Evolutionary conservation across 2,113 vertebrate genomes (phyloP).

Genomic region (Cebus imitator): DNA sequence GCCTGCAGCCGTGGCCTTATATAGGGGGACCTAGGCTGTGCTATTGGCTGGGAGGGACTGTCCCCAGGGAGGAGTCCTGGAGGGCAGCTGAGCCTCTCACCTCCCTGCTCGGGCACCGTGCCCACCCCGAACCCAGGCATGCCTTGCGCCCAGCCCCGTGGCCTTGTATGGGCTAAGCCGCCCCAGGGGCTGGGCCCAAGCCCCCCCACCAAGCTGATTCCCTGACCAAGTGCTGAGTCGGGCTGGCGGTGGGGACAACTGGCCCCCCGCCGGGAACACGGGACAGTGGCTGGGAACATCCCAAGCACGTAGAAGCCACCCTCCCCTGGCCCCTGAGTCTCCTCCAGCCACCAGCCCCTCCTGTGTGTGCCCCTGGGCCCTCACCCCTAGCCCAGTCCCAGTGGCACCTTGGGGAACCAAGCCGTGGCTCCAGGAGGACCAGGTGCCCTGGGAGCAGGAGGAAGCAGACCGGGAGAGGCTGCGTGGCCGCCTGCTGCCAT

Average conservation of each 20-base stretch:
- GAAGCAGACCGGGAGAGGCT: neutral
- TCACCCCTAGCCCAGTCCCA: neutral
- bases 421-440: accelerated
- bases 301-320: neutral
- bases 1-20: slow-evolving; percentile 11
- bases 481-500: neutral
- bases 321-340: neutral
- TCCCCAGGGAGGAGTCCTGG: neutral
- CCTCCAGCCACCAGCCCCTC: neutral
- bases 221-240: slow-evolving; percentile 68
- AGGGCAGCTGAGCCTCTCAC: slow-evolving; percentile 32
- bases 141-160: slow-evolving; percentile 51
- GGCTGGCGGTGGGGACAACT: slow-evolving; percentile 22
- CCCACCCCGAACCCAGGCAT: slow-evolving; percentile 47
- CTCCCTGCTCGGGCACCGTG: neutral
- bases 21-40: slow-evolving; percentile 12
- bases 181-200: neutral
- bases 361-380: neutral
- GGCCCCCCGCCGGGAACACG: slow-evolving; percentile 37
- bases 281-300: neutral
- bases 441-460: neutral
- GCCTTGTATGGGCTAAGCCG: slow-evolving; percentile 73
- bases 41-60: slow-evolving; percentile 11
- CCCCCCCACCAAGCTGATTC: neutral
- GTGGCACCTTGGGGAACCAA: too few relatives aligned